Evolutionary conservation across 2,888 invertebrate genomes (phyloP).

Genomic region (Cordilura impudica): DNA sequence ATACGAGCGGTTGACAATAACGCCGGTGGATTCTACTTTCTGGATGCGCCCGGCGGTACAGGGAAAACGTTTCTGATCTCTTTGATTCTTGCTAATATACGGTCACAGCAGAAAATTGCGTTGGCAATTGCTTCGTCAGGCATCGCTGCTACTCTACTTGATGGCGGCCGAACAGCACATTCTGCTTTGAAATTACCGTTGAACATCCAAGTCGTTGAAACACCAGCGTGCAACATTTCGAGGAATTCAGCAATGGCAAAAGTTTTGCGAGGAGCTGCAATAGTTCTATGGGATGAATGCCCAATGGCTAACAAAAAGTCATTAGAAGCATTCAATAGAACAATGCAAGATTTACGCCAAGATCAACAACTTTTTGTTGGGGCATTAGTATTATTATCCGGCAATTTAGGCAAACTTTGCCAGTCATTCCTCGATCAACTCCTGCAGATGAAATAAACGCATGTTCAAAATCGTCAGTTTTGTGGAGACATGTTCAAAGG

Average conservation of each 20-base stretch:
- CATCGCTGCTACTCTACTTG: neutral
- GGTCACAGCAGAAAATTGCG: too few species aligned
- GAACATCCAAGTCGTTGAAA: conserved; percentile 26
- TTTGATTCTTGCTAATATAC: neutral
- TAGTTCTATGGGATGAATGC: conserved; percentile 19
- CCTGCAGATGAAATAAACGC: too few species aligned
- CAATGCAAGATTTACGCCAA: too few species aligned
- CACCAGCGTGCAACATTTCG: conserved; percentile 22
- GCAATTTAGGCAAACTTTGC: too few species aligned
- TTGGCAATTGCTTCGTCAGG: neutral
- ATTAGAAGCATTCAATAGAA: too few species aligned
- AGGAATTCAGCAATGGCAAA: conserved; percentile 36
- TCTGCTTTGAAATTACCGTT: conserved; percentile 34
- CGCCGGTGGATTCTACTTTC: conserved; percentile 1
- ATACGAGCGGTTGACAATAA: neutral
- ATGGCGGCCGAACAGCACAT: neutral
- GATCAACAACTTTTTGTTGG: too few species aligned
- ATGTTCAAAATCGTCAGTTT: too few species aligned
- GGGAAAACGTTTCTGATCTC: neutral
- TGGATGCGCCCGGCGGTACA: too few species aligned
- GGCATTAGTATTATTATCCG: too few species aligned
- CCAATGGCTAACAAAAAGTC: too few species aligned
- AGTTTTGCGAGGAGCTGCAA: conserved; percentile 49
- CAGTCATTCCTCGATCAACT: too few species aligned
- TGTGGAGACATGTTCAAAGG: too few species aligned